Conservation (phyloP, 2,113 vertebrate genomes). For the Pteruthius melanotis region DNA sequence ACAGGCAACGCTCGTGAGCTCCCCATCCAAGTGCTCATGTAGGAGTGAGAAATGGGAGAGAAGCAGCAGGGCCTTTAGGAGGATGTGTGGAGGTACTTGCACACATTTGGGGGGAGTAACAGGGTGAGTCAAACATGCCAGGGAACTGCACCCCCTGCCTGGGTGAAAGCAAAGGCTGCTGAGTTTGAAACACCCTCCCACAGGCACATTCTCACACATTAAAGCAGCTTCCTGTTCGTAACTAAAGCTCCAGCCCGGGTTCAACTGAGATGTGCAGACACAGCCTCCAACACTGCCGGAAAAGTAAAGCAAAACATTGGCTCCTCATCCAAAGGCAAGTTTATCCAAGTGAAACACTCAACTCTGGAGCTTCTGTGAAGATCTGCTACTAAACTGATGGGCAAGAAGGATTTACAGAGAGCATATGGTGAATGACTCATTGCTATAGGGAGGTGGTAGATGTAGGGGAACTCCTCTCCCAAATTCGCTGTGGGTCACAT, state of each 20-base stretch:
- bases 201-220: background rate
- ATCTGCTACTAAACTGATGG: background rate
- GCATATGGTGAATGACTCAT: background rate
- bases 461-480: background rate
- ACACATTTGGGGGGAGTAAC: too few relatives aligned
- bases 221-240: background rate
- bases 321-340: background rate
- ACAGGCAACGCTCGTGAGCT: background rate
- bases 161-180: background rate
- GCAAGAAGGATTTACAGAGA: background rate
- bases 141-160: background rate
- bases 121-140: background rate
- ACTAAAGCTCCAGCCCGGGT: background rate
- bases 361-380: background rate
- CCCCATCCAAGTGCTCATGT: accelerated
- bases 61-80: background rate
- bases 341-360: background rate
- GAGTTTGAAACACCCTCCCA: constrained; percentile 1
- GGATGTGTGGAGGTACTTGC: background rate
- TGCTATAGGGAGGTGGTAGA: background rate
- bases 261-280: background rate
- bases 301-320: background rate
- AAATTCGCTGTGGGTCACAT: background rate
- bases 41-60: background rate
- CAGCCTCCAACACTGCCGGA: background rate